phyloP scores from a whole-genome alignment of 2,797 vertebrate species.

The Coregonus suidteri region DNA sequence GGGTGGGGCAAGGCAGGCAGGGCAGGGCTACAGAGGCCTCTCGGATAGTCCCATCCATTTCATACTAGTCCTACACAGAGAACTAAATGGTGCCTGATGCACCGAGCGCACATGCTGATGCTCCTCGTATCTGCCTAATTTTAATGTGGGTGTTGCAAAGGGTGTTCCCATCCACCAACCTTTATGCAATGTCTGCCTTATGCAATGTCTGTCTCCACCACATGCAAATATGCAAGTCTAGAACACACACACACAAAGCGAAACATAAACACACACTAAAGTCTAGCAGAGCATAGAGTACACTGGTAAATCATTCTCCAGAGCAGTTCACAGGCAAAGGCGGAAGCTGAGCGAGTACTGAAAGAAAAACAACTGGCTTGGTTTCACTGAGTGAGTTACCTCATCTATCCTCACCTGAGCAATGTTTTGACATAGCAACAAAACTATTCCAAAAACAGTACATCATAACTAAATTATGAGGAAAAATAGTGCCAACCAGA shows the following conservation, averaged over 20 bases:
- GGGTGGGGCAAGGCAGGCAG: background rate
- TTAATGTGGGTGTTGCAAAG: background rate
- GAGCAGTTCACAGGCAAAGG: conserved; percentile 2
- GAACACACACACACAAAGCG: background rate
- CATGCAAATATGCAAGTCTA: conserved; percentile 24
- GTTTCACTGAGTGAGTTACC: background rate
- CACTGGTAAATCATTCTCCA: background rate
- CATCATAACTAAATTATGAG: background rate
- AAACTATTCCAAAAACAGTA: background rate
- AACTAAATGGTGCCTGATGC: background rate
- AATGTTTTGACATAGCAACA: background rate
- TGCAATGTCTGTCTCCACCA: conserved; percentile 1
- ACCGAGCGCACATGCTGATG: background rate
- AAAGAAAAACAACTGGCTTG: conserved; percentile 12
- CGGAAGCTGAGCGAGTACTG: background rate
- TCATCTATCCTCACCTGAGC: background rate
- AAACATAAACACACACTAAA: background rate
- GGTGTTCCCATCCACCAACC: background rate
- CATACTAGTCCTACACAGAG: too few species aligned
- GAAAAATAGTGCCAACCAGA: background rate
- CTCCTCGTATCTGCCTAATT: background rate
- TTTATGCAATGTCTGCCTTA: background rate
- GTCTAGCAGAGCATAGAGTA: background rate
- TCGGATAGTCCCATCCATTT: too few species aligned
- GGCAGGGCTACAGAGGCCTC: too few species aligned